These are phyloP conservation scores for Vanacampus margaritifer DNA, from an alignment of 2,113 vertebrate genomes.

Conservation along the genomic window DNA sequence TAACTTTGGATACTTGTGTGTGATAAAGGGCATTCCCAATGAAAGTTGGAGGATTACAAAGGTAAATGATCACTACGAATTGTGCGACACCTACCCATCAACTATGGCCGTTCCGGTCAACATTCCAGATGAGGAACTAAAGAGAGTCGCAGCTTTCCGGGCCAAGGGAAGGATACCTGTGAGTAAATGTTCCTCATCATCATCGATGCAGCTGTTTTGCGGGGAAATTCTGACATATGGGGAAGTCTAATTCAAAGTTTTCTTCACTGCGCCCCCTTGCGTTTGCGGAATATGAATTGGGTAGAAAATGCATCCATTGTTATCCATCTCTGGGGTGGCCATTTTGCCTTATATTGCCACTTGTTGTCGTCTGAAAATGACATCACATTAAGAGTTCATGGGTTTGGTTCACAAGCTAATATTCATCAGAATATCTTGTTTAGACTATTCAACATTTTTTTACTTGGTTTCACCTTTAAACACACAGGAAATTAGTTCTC, in stretches of 20 bases:
- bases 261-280: too few species aligned
- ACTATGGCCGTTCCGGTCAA: conserved; percentile 86
- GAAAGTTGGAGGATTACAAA: conserved; percentile 95
- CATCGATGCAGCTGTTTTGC: not conserved
- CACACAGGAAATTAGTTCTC: too few species aligned
- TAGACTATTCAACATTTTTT: too few species aligned
- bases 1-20: not conserved
- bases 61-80: conserved; percentile 90
- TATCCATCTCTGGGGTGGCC: too few species aligned
- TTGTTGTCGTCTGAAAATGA: too few species aligned
- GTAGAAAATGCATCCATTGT: too few species aligned
- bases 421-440: not conserved
- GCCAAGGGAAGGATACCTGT: conserved; percentile 91
- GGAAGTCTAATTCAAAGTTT: too few species aligned
- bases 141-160: conserved; percentile 84
- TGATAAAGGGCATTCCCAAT: conserved; percentile 87
- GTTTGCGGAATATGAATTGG: too few species aligned
- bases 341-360: too few species aligned
- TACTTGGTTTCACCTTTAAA: too few species aligned
- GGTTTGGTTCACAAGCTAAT: not conserved
- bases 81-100: conserved; percentile 92
- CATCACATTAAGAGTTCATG: too few species aligned
- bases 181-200: conserved; percentile 52
- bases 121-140: conserved; percentile 90
- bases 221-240: not conserved